phyloP scores from a whole-genome alignment of 37 sponge, comb jelly and placozoan species.

The Hexactinellida sp. region DNA sequence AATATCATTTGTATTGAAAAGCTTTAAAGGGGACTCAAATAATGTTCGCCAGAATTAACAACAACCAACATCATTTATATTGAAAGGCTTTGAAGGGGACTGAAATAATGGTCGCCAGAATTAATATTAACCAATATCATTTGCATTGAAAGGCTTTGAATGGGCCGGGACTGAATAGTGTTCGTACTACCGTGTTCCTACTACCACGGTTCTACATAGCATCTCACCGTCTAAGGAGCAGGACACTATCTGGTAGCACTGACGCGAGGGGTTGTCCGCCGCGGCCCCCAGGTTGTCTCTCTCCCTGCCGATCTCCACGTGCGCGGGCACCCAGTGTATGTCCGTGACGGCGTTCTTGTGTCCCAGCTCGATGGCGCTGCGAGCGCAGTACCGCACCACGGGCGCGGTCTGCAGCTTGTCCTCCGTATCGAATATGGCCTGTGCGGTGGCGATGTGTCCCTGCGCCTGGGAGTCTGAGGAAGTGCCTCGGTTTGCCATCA shows the following conservation, averaged over 20 bases:
- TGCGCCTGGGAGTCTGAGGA: not conserved
- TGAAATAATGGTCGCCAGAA: too few species aligned
- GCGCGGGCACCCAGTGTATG: slow-evolving; percentile 82
- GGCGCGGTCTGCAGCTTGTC: slow-evolving; percentile 67
- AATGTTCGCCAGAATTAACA: too few species aligned
- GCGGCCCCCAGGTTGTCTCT: slow-evolving; percentile 1
- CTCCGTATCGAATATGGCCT: slow-evolving; percentile 67
- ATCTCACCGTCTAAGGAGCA: not conserved
- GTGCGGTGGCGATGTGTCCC: not conserved
- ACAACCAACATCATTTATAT: too few species aligned
- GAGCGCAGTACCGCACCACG: slow-evolving; percentile 61
- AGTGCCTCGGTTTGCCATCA: slow-evolving; percentile 23
- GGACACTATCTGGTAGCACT: not conserved
- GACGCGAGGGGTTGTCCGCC: not conserved
- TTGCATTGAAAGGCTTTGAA: too few species aligned
- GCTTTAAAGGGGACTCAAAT: too few species aligned
- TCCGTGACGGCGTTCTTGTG: slow-evolving; percentile 64
- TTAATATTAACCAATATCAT: too few species aligned
- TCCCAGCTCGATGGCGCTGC: slow-evolving; percentile 63
- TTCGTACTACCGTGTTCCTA: too few species aligned
- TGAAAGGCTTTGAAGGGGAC: too few species aligned
- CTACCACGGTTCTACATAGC: too few species aligned
- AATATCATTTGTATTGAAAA: too few species aligned
- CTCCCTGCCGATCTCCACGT: slow-evolving; percentile 53
- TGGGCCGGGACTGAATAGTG: too few species aligned